These are phyloP conservation scores for Acrobasis suavella DNA, from an alignment of 2,888 invertebrate genomes.

Conservation along the genomic window DNA sequence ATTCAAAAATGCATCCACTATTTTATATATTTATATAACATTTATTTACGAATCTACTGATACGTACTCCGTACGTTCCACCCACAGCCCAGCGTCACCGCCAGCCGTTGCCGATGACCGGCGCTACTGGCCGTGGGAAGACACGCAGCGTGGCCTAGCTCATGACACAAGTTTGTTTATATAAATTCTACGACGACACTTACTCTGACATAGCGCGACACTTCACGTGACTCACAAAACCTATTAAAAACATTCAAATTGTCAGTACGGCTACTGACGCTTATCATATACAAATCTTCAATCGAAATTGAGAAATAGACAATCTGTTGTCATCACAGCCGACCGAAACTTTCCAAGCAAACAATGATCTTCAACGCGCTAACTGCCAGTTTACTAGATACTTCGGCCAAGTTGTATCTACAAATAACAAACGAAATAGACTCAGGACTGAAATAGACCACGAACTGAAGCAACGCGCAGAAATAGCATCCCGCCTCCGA, in stretches of 20 bases:
- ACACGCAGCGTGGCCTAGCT: constrained; percentile 36
- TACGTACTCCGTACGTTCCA: constrained; percentile 23
- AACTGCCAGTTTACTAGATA: constrained; percentile 17
- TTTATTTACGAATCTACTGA: neutral
- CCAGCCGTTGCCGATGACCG: constrained; percentile 10
- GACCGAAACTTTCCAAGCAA: constrained; percentile 17
- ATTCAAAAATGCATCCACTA: neutral
- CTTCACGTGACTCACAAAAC: constrained; percentile 35
- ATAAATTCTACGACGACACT: constrained; percentile 46
- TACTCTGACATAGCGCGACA: constrained; percentile 45
- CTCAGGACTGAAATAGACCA: constrained; percentile 69
- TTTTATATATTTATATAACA: too few species aligned
- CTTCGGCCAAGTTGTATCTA: constrained; percentile 17
- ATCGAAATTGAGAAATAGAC: constrained; percentile 15
- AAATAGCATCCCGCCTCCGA: constrained; percentile 80
- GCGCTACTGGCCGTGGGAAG: constrained; percentile 45
- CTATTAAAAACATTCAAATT: constrained; percentile 21
- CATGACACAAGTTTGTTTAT: constrained; percentile 41
- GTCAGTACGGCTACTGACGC: constrained; percentile 20
- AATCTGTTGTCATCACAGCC: neutral
- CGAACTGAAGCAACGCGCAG: constrained; percentile 68
- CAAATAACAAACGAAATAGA: constrained; percentile 55
- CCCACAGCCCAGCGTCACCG: constrained; percentile 25
- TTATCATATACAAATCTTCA: constrained; percentile 21
- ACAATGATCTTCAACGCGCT: constrained; percentile 12